Evolutionary conservation across 1,140 invertebrate genomes (phyloP), one percentile per base, ranked within the genome.

Genomic region (Meloidogyne chitwoodi): DNA sequence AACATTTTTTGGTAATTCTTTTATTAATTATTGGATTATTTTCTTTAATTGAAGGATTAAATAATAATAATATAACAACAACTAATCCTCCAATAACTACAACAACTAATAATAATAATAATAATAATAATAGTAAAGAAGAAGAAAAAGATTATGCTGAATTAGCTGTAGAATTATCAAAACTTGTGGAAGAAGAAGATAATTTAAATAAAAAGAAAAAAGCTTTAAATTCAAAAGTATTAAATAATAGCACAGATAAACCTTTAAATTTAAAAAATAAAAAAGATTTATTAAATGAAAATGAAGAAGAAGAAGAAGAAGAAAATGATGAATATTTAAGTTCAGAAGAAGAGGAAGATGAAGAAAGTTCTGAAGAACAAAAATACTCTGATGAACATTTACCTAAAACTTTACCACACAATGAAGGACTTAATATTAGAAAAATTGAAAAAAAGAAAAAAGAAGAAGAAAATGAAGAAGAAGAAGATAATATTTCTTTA

Each of bases 131-230:
- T 19, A 61, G 38, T 38, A 16, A 68, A 16, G 27, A 68, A 12
- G 29, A 34, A 24, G 2, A 14, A 12, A 29, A 26, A 68, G 67
- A 26, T 12, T 38, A 68, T 24, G 38, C 22, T 12, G 34, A 34
- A 3, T 24, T 68, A 14, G 67, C 48, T 68, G 29, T 6, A 68
- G 67, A 68, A 68, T 68, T 24, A 27, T 24, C 38, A 26, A 34
- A 68, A 44, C 67, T 24, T 68, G 38, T 34, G 3, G 22, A 26
- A 14, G 34, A 68, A 27, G 29, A 68, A 48, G 11, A 68, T 68
- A 11, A 34, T 27, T 68, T 68, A 48, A 68, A 41, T 67, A 12
- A 41, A 41, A 67, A 67, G 65, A 67, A 67, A 22, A 24, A 67
- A 4, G 65, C 16, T n/a, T 56, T 56, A n/a, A 56, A n/a, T 56